Base-by-base conservation (phyloP, 2,888 invertebrate species). In the Rhingia rostrata region DNA sequence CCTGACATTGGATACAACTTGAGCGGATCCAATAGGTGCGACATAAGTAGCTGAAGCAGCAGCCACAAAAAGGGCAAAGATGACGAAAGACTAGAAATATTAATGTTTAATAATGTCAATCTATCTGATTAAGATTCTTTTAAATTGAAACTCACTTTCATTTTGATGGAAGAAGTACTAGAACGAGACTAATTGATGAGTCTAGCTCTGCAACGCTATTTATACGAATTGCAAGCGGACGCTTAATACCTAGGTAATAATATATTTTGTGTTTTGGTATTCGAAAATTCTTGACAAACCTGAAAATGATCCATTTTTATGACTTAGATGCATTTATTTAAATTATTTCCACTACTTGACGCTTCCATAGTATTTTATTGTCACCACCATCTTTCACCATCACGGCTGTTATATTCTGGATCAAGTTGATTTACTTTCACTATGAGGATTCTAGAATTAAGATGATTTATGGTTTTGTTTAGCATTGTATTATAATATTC, bases 1-100 rank as follows among this genome's bases (percentile, higher is more conserved):
- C 67, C 45, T 67, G 22, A 53, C 49, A 6, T 30, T 49, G 33
- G 47, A 49, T n/a, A 63, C 4, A 22, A 63, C 47, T 32, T 30
- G 47, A 10, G 63, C 47, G 10, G 14, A 5, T n/a, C 51, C 64
- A 64, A 64, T 22, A 33, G 7, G 41, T 9, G n/a, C 54, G 3
- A 53, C 9, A 22, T 22, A 22, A 12, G 64, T 30, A 7, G 64
- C 41, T 6, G 39, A 64, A 12, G 64, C 51, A 51, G 39, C 64
- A 3, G 35, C 64, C 14, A 51, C 64, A 39, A 49, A 32, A 4
- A 51, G 7, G 37, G 51, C 51, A 45, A 64, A 10, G 9, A 64
- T 51, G 61, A 61, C 12, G 14, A 61, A 45, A 6, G 35, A 12
- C 61, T 61, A 12, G 4, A 45, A 61, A 33, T 9, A 9, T 12